Percentiles rank a stretch among this genome's conserved stretches.
Evolutionary conservation across 2,113 vertebrate species (phyloP).

Genomic region (Aepyceros melampus): DNA sequence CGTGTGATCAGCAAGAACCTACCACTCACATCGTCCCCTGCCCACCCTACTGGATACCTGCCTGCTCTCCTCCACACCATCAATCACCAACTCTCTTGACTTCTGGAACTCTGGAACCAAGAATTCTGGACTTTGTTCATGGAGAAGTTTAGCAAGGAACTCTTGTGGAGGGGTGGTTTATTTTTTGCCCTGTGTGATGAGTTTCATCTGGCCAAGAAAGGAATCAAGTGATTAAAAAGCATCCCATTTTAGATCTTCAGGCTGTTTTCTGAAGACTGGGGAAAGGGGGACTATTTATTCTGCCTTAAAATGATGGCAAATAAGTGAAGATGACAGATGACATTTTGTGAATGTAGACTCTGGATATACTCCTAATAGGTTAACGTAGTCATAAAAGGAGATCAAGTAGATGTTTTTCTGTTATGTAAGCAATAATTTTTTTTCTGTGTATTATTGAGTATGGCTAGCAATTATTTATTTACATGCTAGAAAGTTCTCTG

Average conservation of each 20-base stretch:
- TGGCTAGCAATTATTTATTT: slow-evolving; percentile 82
- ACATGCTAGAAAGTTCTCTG: slow-evolving; percentile 72
- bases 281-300: slow-evolving; percentile 53
- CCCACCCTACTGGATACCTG: neutral
- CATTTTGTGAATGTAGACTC: slow-evolving; percentile 55
- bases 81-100: neutral
- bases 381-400: slow-evolving; percentile 63
- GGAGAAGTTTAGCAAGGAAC: neutral
- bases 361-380: slow-evolving; percentile 57
- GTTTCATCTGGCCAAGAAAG: slow-evolving; percentile 31
- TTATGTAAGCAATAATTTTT: slow-evolving; percentile 80
- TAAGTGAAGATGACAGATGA: slow-evolving; percentile 46
- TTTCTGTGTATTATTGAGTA: slow-evolving; percentile 59
- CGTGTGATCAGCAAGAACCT: neutral
- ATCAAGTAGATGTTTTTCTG: slow-evolving; percentile 57
- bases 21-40: neutral
- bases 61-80: neutral
- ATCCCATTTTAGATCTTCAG: slow-evolving; percentile 18
- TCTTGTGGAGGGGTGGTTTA: neutral
- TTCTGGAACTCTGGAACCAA: neutral
- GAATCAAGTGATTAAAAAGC: slow-evolving; percentile 11
- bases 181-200: neutral
- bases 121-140: neutral
- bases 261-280: slow-evolving; percentile 31
- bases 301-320: slow-evolving; percentile 79